Conservation (phyloP, 2,797 vertebrate genomes). For the Siniperca undulata region DNA sequence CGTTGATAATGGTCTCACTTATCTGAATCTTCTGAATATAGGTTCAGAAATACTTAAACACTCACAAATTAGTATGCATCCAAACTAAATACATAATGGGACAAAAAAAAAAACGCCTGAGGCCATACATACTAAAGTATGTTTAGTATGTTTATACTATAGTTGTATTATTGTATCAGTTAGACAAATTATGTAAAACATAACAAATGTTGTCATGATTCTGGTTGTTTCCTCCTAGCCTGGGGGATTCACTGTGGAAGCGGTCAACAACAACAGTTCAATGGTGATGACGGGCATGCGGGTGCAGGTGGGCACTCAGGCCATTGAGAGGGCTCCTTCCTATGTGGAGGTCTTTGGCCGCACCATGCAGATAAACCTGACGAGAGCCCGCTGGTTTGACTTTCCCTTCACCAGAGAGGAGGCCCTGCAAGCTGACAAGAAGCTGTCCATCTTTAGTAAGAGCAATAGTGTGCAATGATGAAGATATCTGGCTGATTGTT, state of each 20-base stretch:
- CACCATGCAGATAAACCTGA: slow-evolving; percentile 98
- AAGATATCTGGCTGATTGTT: background rate
- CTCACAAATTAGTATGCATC: background rate
- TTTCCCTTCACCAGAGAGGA: slow-evolving; percentile 98
- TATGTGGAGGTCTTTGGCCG: slow-evolving; percentile 98
- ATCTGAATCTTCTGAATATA: background rate
- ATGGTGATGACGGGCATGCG: slow-evolving; percentile 99
- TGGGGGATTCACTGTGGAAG: slow-evolving; percentile 96
- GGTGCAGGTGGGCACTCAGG: slow-evolving; percentile 97
- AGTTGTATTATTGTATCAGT: no score
- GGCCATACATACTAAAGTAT: no score
- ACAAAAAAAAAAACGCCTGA: no score
- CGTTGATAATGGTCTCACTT: background rate
- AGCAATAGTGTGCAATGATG: background rate
- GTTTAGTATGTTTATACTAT: no score
- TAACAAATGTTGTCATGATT: background rate
- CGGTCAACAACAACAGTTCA: slow-evolving; percentile 96
- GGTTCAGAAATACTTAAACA: background rate
- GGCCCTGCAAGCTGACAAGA: slow-evolving; percentile 98
- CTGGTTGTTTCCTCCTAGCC: slow-evolving; percentile 83
- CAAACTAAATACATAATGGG: background rate
- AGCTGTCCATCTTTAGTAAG: slow-evolving; percentile 97
- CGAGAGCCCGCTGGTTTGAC: slow-evolving; percentile 97
- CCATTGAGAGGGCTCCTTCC: slow-evolving; percentile 94
- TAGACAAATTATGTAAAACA: background rate